Evolutionary conservation across 2,113 vertebrate species (phyloP), one percentile per base, ranked within the genome.

Genomic region (Vidua chalybeata): DNA sequence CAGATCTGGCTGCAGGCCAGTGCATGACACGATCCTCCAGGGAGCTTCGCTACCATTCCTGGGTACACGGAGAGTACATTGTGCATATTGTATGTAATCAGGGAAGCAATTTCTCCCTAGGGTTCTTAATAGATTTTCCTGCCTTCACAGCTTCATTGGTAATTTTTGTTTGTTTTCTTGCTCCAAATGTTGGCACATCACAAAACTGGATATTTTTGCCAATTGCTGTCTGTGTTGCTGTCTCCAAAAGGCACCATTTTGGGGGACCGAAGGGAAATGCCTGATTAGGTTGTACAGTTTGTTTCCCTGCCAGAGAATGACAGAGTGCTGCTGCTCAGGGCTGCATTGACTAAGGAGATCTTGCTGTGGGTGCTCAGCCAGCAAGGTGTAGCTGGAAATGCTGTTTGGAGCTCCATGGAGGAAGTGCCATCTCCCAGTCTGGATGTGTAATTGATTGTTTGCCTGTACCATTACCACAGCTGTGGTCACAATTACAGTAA

Each of bases 1-100:
- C 90, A 86, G 82, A 37, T 59, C 54, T 94, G 94, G 90, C 94
- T 80, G 39, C 92, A 71, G 82, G 93, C 82, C 92, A 94, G 92
- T 0, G 0, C 54, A 62, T 21, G 3, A 58, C 59, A 74, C 7
- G 27, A 4, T 86, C 76, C 79, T 83, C 85, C 1, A 0, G 72
- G 79, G 67, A 94, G 22, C n/a, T 90, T 18, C 0, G 0, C 77
- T 95, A 52, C 81, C 69, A 19, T 52, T 73, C 30, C 51, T 61
- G 88, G 72, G 48, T 30, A 67, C 75, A 10, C 64, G 30, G 55
- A 43, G 59, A 83, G 55, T 63, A 67, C 56, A 7, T 33, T 33
- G 48, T 91, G 71, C 81, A 69, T 77, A 58, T 90, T 87, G n/a
- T 51, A 66, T 48, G 66, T 67, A 91, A 90, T 74, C 93, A 91